Base-by-base conservation (phyloP, 1,140 invertebrate species). In the Drosophila dunni region DNA sequence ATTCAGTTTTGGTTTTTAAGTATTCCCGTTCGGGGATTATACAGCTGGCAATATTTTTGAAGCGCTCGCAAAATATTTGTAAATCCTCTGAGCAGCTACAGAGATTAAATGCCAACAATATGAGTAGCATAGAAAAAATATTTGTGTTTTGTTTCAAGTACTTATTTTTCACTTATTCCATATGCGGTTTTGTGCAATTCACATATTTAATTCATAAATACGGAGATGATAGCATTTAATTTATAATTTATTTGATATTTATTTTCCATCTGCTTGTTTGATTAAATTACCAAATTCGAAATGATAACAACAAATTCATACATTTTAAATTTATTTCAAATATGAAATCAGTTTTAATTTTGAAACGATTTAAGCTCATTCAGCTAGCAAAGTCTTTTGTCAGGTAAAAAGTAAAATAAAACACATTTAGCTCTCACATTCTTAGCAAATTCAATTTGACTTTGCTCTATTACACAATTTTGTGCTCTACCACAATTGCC, bases 401-500 rank as follows among this genome's bases (percentile, higher is more conserved):
- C n/a, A 34, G 9, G 7, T 45, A 36, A 58, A 77, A 34, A 15
- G 7, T 45, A 36, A 58, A 77, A 29, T 56, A 40, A 29, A 29
- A 29, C 24, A 48, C 44, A 66, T 66, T 50, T 69, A 20, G 33
- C 66, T 69, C 71, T 66, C 42, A 63, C 63, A 71, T 86, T 78
- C 69, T 74, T 53, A 51, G 70, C 62, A 88, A 83, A 86, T 88
- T 86, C 64, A 88, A 79, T 86, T 86, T 74, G 57, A 68, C 58
- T 66, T 57, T 57, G 72, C 83, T 79, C 76, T 82, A 79, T 88
- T 86, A 88, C 68, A 54, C 79, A 83, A 78, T 88, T 88, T 80
- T 33, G 29, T 2, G 17, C 50, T 67, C 45, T 60, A 45, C 67
- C 56, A 73, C 60, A 71, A 75, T 71, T 64, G 67, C 60, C 60